Conservation (phyloP, 1,140 invertebrate species). For the Metaphire vulgaris region DNA sequence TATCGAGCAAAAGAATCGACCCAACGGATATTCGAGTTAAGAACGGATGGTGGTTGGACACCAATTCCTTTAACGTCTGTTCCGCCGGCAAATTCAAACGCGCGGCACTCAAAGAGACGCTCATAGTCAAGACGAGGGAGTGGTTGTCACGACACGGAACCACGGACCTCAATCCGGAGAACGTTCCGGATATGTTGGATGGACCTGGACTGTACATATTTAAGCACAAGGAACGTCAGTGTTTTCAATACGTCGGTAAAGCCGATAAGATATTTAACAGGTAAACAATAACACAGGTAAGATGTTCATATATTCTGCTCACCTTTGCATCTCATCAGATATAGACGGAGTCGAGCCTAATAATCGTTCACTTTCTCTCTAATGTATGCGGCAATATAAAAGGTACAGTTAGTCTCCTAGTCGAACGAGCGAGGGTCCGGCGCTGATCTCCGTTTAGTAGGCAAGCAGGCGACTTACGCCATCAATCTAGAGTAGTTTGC, state of each 20-base stretch:
- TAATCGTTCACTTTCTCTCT: too few species aligned
- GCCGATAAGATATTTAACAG: conserved; percentile 18
- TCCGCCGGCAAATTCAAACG: conserved; percentile 30
- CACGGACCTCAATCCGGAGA: not conserved
- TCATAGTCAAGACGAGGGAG: conserved; percentile 15
- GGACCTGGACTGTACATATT: conserved; percentile 27
- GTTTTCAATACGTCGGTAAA: conserved; percentile 24
- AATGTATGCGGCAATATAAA: too few species aligned
- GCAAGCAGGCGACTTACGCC: too few species aligned
- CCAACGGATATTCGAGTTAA: conserved; percentile 28
- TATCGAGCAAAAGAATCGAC: conserved; percentile 27
- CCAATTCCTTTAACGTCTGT: conserved; percentile 4
- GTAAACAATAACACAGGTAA: too few species aligned
- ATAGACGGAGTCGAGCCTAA: too few species aligned
- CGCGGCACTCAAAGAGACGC: conserved; percentile 8
- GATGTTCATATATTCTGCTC: too few species aligned
- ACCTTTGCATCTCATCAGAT: too few species aligned
- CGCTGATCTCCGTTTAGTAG: too few species aligned
- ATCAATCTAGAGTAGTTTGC: too few species aligned
- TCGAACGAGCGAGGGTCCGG: too few species aligned
- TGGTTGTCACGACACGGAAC: conserved; percentile 15
- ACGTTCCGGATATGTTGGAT: conserved; percentile 13
- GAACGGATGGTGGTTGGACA: conserved; percentile 30
- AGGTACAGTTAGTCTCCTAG: too few species aligned
- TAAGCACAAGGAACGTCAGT: conserved; percentile 24